phyloP scores from a whole-genome alignment of 2,797 vertebrate species.

The Falco columbarius region DNA sequence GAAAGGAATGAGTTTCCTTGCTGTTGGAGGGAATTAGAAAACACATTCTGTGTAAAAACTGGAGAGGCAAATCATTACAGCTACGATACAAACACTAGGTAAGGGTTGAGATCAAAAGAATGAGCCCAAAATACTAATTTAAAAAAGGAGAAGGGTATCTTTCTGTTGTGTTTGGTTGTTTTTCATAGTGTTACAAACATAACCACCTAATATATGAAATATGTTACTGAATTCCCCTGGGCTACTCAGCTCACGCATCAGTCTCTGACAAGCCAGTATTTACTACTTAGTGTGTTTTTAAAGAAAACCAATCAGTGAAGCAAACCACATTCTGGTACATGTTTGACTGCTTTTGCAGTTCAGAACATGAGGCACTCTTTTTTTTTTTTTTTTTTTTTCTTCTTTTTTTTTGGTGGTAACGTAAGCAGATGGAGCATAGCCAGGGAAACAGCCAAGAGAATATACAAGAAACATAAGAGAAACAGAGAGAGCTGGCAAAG shows the following conservation, averaged over 20 bases:
- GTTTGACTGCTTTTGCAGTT: neutral
- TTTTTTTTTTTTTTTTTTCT: neutral
- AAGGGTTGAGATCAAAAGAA: neutral
- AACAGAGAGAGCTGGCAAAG: conserved; percentile 56
- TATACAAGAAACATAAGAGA: conserved; percentile 53
- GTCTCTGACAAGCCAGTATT: neutral
- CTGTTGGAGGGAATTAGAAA: neutral
- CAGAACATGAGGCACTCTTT: neutral
- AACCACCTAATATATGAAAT: neutral
- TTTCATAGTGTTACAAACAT: neutral
- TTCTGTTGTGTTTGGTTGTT: neutral
- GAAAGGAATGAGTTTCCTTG: neutral
- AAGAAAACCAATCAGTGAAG: neutral
- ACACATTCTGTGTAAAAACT: neutral
- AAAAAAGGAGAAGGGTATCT: neutral
- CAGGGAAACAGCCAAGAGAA: conserved; percentile 34
- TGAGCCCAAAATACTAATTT: neutral
- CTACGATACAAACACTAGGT: neutral
- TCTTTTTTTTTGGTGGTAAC: conserved; percentile 12
- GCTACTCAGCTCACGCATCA: neutral
- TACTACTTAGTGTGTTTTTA: neutral
- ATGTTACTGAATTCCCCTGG: neutral
- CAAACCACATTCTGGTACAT: neutral
- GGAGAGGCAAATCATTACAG: neutral
- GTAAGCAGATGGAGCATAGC: conserved; percentile 43